Base-by-base conservation (phyloP, 2,888 invertebrate genomes). In the Dioctria rufipes region DNA sequence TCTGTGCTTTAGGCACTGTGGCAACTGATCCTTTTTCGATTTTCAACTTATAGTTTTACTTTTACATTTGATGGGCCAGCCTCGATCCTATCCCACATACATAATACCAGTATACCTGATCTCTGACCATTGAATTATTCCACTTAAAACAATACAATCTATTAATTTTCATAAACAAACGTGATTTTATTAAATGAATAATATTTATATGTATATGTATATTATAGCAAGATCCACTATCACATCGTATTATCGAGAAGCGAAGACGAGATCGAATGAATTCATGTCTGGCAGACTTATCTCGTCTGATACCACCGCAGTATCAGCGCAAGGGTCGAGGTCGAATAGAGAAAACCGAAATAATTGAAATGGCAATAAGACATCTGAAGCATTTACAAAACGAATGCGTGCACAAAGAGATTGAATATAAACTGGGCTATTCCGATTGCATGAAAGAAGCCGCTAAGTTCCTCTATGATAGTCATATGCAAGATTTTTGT, bases 241-340 rank as follows among this genome's bases (percentile, higher is more conserved):
- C 98, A n/a, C 98, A 98, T 88, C 93, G 98, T 81, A 97, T 98
- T 84, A 98, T 98, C 83, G 98, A 98, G 90, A 98, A 98, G 89
- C 92, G 98, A 67, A 92, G 98, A 51, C 91, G 98, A 40, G 98
- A 98, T 89, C 93, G 98, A 80, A 98, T 98, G 98, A 98, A 98
- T 91, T 98, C 97, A 89, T 98, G 98, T 87, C 90, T 98, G 81
- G 97, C 97, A 0, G 97, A 98, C 88, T 92, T 98, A 46, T 97
- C 97, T 78, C 93, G 97, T 58, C 93, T 98, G 78, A 97, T 98
- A 83, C 98, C 98, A 0, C 93, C 96, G 1, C 95, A 96, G 86
- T 98, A 97, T 88, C 91, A 97, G 86, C 96, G 98, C 89, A 98
- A 98, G 89, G 98, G 98, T 5, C 93, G 98, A 79, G 98, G 98